These are phyloP conservation scores for Zeus faber DNA, from an alignment of 2,113 vertebrate genomes.

Conservation along the genomic window DNA sequence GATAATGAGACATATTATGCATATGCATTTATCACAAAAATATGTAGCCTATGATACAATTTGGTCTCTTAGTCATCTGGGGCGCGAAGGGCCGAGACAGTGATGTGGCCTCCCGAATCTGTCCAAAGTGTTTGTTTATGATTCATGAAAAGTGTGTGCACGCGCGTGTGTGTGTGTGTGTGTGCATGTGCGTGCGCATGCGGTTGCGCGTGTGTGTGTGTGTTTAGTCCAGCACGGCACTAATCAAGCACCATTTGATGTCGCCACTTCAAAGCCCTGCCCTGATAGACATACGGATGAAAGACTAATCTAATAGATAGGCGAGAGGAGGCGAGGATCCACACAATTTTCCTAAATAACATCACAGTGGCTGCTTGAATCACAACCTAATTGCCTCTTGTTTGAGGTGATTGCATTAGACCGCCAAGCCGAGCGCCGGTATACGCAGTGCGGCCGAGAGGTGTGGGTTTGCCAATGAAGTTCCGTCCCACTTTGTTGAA, in stretches of 20 bases:
- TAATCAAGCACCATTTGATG: conserved; percentile 27
- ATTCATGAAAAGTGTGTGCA: background rate
- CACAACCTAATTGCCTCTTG: conserved; percentile 36
- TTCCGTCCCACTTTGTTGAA: background rate
- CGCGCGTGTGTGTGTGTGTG: background rate
- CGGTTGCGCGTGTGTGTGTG: background rate
- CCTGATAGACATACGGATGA: conserved; percentile 20
- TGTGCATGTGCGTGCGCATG: background rate
- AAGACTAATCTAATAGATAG: conserved; percentile 26
- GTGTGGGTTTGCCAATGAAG: conserved; percentile 1
- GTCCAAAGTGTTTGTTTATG: background rate
- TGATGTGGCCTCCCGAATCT: too few species aligned
- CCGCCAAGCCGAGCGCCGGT: conserved; percentile 17
- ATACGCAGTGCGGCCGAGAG: conserved; percentile 19
- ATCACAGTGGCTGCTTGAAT: conserved; percentile 31
- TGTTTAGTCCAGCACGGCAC: conserved; percentile 11
- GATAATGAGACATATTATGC: too few species aligned
- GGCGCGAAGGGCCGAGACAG: too few species aligned
- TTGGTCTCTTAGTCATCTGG: too few species aligned
- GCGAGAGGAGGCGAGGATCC: conserved; percentile 34
- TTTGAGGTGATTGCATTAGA: conserved; percentile 52
- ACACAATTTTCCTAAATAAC: conserved; percentile 48
- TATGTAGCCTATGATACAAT: too few species aligned
- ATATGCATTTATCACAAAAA: too few species aligned
- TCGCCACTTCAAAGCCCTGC: conserved; percentile 23